These are phyloP conservation scores for Stramonita haemastoma DNA, from an alignment of 2,888 invertebrate genomes.

Conservation along the genomic window DNA sequence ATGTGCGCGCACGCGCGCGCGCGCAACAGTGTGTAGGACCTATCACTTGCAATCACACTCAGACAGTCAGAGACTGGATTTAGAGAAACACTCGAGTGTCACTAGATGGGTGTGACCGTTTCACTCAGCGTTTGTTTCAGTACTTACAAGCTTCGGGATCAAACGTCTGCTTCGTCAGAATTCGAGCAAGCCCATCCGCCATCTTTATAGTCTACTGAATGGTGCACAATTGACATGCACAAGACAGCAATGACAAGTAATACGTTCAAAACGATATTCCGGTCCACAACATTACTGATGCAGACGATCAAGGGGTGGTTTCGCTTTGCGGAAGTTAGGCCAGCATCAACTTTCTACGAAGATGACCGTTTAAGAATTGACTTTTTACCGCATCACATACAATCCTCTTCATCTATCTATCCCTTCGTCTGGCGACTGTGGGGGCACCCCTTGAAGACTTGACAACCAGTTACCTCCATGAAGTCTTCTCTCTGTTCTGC, in stretches of 20 bases:
- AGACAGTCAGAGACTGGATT: too few relatives aligned
- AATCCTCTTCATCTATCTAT: too few relatives aligned
- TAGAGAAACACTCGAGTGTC: too few relatives aligned
- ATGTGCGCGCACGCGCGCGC: too few relatives aligned
- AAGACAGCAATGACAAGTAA: neutral
- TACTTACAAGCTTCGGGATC: constrained; percentile 68
- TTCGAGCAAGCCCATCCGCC: constrained; percentile 61
- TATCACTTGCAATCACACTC: too few relatives aligned
- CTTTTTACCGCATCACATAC: neutral
- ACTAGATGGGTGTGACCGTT: too few relatives aligned
- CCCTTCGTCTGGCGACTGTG: too few relatives aligned
- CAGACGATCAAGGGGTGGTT: constrained; percentile 28
- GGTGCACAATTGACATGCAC: neutral
- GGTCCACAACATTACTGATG: neutral
- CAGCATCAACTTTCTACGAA: neutral
- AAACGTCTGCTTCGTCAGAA: constrained; percentile 64
- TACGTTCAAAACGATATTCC: neutral
- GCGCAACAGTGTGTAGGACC: too few relatives aligned
- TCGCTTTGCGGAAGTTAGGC: neutral
- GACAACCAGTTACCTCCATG: too few relatives aligned
- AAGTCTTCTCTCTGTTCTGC: too few relatives aligned
- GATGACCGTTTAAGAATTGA: neutral
- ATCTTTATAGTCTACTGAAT: constrained; percentile 21
- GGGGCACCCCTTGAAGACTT: too few relatives aligned
- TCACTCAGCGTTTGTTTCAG: too few relatives aligned